These are phyloP conservation scores for Drosophila kambysellisi DNA, from an alignment of 2,888 invertebrate genomes.

Conservation along the genomic window DNA sequence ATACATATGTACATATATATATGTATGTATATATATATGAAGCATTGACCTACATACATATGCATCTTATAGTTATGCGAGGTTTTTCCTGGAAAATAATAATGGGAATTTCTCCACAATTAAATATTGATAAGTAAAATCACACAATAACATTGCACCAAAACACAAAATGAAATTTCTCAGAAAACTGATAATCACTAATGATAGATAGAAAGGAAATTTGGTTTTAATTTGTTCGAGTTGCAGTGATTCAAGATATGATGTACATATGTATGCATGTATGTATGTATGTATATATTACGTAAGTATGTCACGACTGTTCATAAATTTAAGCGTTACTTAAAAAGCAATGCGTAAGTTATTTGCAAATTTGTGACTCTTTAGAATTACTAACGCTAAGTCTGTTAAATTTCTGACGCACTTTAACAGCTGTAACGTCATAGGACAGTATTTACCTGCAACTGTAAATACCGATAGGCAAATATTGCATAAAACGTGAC, in stretches of 20 bases:
- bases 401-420: neutral
- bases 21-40: neutral
- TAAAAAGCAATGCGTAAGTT: neutral
- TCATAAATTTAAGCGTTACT: neutral
- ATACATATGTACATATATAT: neutral
- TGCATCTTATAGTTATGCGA: neutral
- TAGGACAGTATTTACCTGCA: neutral
- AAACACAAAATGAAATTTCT: neutral
- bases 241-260: no score
- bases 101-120: neutral
- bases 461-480: slow-evolving; percentile 7
- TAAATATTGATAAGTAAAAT: neutral
- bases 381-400: neutral
- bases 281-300: neutral
- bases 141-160: neutral
- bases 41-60: slow-evolving; percentile 3
- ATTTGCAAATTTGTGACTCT: neutral
- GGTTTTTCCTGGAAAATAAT: neutral
- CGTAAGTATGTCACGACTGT: neutral
- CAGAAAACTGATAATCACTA: neutral
- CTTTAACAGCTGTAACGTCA: neutral
- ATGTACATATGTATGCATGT: neutral
- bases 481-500: slow-evolving; percentile 25
- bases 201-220: neutral
- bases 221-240: neutral